Conservation (phyloP, 2,888 invertebrate species). For the Himalopsyche kuldschensis region DNA sequence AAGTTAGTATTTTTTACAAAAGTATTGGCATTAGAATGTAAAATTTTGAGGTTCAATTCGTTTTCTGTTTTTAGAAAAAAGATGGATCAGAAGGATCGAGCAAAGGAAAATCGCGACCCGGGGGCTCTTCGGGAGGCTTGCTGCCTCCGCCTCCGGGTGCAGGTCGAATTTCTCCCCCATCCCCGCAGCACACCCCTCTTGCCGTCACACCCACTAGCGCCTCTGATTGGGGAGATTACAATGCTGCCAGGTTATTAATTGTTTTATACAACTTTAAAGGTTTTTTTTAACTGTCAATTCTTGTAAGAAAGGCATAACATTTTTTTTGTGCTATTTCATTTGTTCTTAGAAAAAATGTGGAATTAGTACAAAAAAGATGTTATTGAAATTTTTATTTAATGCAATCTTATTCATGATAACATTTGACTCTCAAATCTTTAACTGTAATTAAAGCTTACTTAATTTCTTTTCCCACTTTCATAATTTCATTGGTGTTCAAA, state of each 20-base stretch:
- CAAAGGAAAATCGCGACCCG: constrained; percentile 64
- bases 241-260: constrained; percentile 63
- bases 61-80: constrained; percentile 68
- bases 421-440: too few relatives aligned
- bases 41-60: neutral
- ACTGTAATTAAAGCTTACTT: too few relatives aligned
- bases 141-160: constrained; percentile 85
- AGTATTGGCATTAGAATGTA: neutral
- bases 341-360: too few relatives aligned
- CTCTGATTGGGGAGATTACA: constrained; percentile 81
- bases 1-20: too few relatives aligned
- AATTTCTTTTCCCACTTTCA: too few relatives aligned
- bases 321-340: too few relatives aligned
- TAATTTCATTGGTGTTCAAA: too few relatives aligned
- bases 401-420: too few relatives aligned
- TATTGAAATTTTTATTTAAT: too few relatives aligned
- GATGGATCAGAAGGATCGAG: constrained; percentile 77
- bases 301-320: too few relatives aligned
- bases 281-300: too few relatives aligned
- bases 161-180: constrained; percentile 74
- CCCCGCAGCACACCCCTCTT: constrained; percentile 73
- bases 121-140: constrained; percentile 60
- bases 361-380: too few relatives aligned
- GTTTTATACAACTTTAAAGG: neutral
- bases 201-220: constrained; percentile 55